Conservation (phyloP, 2,113 vertebrate species). For the Pica pica region DNA sequence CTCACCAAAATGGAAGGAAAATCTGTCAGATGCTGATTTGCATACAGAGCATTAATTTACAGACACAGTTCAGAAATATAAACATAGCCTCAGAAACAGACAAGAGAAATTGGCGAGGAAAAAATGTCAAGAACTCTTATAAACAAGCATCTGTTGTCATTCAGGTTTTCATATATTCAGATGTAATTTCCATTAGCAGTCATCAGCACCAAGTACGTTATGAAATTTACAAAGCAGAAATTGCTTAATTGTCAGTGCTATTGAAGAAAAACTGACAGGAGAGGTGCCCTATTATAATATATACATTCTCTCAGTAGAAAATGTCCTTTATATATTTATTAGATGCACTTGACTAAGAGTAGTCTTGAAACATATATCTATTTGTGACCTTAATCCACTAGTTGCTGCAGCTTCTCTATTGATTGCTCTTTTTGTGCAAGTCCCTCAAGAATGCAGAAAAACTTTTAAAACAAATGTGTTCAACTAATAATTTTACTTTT, state of each 20-base stretch:
- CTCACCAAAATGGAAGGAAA: neutral
- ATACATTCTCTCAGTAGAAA: neutral
- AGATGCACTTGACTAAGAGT: neutral
- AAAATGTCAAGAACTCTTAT: neutral
- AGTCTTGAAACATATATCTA: neutral
- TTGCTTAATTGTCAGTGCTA: neutral
- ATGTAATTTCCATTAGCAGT: neutral
- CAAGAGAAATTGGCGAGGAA: neutral
- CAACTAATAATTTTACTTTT: neutral
- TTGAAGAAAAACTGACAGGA: neutral
- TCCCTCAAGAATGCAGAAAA: neutral
- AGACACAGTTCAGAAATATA: neutral
- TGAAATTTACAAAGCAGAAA: neutral
- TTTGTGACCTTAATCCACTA: neutral
- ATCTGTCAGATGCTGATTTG: neutral
- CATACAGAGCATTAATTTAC: neutral
- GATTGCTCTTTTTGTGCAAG: neutral
- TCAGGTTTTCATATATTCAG: neutral
- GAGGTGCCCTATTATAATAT: neutral
- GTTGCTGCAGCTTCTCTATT: neutral
- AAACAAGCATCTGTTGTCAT: neutral
- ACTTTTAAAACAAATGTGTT: neutral
- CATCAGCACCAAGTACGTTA: neutral
- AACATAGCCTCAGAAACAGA: neutral
- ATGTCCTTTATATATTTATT: neutral